Evolutionary conservation across 2,113 vertebrate species (phyloP).

Genomic region (Willisornis vidua): DNA sequence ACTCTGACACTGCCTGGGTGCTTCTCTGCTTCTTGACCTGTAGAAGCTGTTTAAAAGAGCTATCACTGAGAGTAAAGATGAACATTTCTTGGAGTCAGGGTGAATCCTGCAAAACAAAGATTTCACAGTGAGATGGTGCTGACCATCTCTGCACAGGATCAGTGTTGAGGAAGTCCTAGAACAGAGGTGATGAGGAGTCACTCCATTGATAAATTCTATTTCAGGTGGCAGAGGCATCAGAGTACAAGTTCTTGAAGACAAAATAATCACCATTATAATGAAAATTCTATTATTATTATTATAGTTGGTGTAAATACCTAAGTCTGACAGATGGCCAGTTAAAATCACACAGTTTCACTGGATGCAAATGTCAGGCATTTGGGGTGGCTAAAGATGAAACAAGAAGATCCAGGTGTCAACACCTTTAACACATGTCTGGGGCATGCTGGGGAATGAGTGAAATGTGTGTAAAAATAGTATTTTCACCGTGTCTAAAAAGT

Average conservation of each 20-base stretch:
- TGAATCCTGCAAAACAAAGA: background rate
- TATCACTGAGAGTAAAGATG: background rate
- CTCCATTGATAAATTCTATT: background rate
- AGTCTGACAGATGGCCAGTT: background rate
- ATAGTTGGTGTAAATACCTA: background rate
- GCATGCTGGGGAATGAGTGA: accelerated
- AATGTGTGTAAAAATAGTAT: background rate
- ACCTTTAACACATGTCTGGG: background rate
- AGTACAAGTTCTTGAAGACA: background rate
- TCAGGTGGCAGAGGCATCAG: background rate
- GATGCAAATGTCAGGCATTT: background rate
- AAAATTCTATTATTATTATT: background rate
- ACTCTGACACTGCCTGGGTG: background rate
- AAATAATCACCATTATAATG: background rate
- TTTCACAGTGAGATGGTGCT: background rate
- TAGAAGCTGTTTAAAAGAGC: background rate
- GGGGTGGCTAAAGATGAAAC: background rate
- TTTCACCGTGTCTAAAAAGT: background rate
- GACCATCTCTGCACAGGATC: background rate
- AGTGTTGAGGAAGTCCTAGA: background rate
- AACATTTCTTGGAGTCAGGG: background rate
- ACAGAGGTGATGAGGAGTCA: background rate
- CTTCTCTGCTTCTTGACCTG: background rate
- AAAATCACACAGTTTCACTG: background rate
- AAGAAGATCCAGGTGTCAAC: background rate